Evolutionary conservation across 92 coral and sea anemone species (phyloP).

Genomic region (Hydrozoanthus gracilis): DNA sequence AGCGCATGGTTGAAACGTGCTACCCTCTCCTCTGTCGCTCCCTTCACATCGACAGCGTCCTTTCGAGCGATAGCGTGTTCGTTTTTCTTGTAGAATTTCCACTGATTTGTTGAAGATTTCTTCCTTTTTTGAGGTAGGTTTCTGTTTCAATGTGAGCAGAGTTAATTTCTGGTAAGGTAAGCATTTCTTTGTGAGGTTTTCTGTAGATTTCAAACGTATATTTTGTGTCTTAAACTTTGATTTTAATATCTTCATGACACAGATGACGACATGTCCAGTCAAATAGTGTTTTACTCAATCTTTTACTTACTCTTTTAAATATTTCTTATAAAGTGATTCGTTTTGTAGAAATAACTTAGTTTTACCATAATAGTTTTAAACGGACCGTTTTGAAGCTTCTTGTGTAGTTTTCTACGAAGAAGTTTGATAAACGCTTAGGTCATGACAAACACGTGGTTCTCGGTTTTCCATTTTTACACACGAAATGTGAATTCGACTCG

Average conservation of each 20-base stretch:
- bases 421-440: slow-evolving; percentile 37
- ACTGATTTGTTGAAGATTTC: slow-evolving; percentile 46
- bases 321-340: slow-evolving; percentile 5
- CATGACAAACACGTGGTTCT: slow-evolving; percentile 40
- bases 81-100: background rate
- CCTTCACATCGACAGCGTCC: slow-evolving; percentile 42
- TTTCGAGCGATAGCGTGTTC: slow-evolving; percentile 11
- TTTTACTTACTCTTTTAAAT: slow-evolving; percentile 34
- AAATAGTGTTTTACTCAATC: background rate
- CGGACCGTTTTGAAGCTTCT: slow-evolving; percentile 25
- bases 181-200: slow-evolving; percentile 35
- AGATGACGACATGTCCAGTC: slow-evolving; percentile 36
- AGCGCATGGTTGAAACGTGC: slow-evolving; percentile 51
- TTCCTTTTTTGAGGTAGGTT: slow-evolving; percentile 54
- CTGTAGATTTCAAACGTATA: slow-evolving; percentile 21
- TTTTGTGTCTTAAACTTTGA: slow-evolving; percentile 42
- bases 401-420: slow-evolving; percentile 52
- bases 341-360: slow-evolving; percentile 24
- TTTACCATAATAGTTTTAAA: slow-evolving; percentile 17
- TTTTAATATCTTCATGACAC: slow-evolving; percentile 24
- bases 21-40: background rate
- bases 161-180: slow-evolving; percentile 50
- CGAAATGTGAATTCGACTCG: slow-evolving; percentile 3
- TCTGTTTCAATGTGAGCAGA: slow-evolving; percentile 47
- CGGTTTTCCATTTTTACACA: slow-evolving; percentile 35